Percentiles rank a stretch among this genome's conserved stretches.
Conservation (phyloP, 2,113 vertebrate species). For the Megatriorchis doriae region DNA sequence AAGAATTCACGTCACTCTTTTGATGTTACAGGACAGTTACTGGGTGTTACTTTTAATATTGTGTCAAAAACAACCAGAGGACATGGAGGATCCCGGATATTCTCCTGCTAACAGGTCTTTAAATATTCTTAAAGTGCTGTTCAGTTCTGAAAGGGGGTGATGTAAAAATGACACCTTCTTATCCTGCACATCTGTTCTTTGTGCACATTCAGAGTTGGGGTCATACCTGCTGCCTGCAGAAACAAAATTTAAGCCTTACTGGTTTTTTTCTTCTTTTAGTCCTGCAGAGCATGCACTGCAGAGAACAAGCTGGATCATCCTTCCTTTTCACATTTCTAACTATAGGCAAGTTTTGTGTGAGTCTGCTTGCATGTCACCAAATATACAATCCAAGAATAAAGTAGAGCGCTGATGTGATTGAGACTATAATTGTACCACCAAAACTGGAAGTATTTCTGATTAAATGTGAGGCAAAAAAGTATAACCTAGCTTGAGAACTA, state of each 20-base stretch:
- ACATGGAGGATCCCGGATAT: not conserved
- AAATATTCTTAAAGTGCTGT: not conserved
- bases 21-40: not conserved
- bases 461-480: not conserved
- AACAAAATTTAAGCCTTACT: not conserved
- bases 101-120: not conserved
- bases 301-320: not conserved
- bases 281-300: not conserved
- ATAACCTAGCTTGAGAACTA: not conserved
- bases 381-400: not conserved
- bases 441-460: not conserved
- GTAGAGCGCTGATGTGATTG: not conserved
- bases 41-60: not conserved
- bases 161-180: not conserved
- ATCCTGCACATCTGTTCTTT: not conserved
- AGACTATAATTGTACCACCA: not conserved
- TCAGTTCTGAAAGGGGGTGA: not conserved
- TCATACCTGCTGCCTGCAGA: not conserved
- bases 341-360: not conserved
- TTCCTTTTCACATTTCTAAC: not conserved
- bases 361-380: not conserved
- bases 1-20: not conserved
- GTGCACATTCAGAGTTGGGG: not conserved
- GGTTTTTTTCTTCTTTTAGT: not conserved
- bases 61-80: not conserved